These are phyloP conservation scores for Epinephelus moara DNA, from an alignment of 2,113 vertebrate genomes.

Conservation along the genomic window DNA sequence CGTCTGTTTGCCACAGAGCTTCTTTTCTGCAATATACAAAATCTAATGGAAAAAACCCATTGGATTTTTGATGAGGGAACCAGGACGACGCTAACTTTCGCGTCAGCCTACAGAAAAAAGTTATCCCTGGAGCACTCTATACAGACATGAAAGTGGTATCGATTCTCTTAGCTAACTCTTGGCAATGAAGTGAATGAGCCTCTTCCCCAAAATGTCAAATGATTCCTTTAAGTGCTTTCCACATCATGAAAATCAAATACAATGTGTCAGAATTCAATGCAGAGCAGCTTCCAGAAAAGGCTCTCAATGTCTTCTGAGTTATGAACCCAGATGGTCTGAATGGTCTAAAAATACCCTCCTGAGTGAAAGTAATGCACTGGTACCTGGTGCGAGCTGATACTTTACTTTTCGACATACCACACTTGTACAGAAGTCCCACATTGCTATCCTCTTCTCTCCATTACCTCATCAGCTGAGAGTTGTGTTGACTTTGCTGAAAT, in stretches of 20 bases:
- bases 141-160: background rate
- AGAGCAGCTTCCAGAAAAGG: background rate
- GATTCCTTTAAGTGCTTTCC: background rate
- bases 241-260: background rate
- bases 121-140: too few relatives aligned
- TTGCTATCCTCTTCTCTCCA: constrained; percentile 24
- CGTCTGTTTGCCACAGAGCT: too few relatives aligned
- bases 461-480: constrained; percentile 42
- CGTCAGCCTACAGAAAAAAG: too few relatives aligned
- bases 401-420: constrained; percentile 5
- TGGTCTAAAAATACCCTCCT: constrained; percentile 5
- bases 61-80: too few relatives aligned
- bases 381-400: background rate
- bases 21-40: too few relatives aligned
- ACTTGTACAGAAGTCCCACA: constrained; percentile 1
- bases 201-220: background rate
- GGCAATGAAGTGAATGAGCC: background rate
- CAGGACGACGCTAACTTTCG: too few relatives aligned
- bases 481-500: constrained; percentile 53
- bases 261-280: background rate
- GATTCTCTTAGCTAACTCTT: background rate
- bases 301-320: background rate
- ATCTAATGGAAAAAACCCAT: too few relatives aligned
- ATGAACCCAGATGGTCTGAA: background rate
- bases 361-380: background rate